Percentiles rank a stretch among this genome's conserved stretches.
phyloP scores from a whole-genome alignment of 2,888 invertebrate species.

The Anarsia innoxiella region DNA sequence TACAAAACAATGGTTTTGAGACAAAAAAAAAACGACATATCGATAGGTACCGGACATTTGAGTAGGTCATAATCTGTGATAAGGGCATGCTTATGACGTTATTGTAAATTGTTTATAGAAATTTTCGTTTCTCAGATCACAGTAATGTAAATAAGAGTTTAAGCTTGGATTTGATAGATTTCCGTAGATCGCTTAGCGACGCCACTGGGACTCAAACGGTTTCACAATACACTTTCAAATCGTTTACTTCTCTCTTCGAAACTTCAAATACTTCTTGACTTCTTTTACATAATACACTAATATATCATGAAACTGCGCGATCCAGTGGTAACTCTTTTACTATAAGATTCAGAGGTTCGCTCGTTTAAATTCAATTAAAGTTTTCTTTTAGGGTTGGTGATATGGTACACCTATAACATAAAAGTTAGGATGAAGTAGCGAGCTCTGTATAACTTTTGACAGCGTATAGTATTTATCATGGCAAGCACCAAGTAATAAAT shows the following conservation, averaged over 20 bases:
- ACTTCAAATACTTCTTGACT: slow-evolving; percentile 4
- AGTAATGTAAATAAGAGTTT: slow-evolving; percentile 37
- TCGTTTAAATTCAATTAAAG: slow-evolving; percentile 34
- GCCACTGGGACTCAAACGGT: slow-evolving; percentile 38
- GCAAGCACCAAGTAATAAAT: slow-evolving; percentile 59
- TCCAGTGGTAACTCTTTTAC: slow-evolving; percentile 59
- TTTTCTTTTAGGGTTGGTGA: slow-evolving; percentile 44
- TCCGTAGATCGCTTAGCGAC: slow-evolving; percentile 69
- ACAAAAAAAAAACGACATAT: slow-evolving; percentile 53
- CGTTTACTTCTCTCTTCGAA: slow-evolving; percentile 12
- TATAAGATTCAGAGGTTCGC: slow-evolving; percentile 42
- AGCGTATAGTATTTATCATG: slow-evolving; percentile 38
- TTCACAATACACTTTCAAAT: slow-evolving; percentile 20
- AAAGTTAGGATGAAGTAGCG: slow-evolving; percentile 36
- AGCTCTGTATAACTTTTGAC: slow-evolving; percentile 35
- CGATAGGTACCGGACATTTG: slow-evolving; percentile 53
- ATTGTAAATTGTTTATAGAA: slow-evolving; percentile 37
- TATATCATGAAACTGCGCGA: slow-evolving; percentile 35
- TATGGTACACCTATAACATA: slow-evolving; percentile 33
- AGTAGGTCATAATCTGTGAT: slow-evolving; percentile 69
- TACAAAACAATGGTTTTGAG: slow-evolving; percentile 16
- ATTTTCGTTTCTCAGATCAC: slow-evolving; percentile 37
- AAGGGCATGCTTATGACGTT: slow-evolving; percentile 67
- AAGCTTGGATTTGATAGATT: slow-evolving; percentile 65
- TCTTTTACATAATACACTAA: slow-evolving; percentile 3